These are phyloP conservation scores for Chionomys nivalis DNA, from an alignment of 2,113 vertebrate genomes.

Conservation along the genomic window DNA sequence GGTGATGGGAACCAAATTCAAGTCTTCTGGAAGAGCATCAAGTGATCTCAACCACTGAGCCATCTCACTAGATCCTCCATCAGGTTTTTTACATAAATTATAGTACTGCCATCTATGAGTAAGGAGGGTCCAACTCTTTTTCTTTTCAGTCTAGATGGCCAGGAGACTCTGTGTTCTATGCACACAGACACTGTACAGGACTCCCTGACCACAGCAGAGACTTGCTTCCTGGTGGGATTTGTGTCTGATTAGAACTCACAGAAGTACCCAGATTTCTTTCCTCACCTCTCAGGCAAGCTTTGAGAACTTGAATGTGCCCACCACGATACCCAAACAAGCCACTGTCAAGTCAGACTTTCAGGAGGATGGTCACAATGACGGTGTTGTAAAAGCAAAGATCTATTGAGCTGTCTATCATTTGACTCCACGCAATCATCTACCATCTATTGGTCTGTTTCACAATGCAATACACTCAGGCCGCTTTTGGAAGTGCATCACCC, in stretches of 20 bases:
- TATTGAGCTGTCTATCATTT: background rate
- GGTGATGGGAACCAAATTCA: background rate
- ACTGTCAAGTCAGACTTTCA: background rate
- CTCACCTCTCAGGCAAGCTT: background rate
- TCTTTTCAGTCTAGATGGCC: background rate
- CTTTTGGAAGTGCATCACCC: background rate
- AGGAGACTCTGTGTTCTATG: background rate
- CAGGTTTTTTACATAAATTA: background rate
- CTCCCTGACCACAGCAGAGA: too few species aligned
- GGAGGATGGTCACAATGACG: background rate
- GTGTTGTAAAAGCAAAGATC: background rate
- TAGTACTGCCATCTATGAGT: background rate
- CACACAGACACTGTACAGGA: rapidly evolving
- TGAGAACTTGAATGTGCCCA: background rate
- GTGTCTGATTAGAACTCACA: background rate
- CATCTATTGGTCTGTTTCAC: background rate
- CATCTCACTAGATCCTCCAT: background rate
- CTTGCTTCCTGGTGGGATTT: too few species aligned
- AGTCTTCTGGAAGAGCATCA: background rate
- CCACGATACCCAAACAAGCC: background rate
- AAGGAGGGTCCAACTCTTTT: background rate
- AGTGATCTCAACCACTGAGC: background rate
- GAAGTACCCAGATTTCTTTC: background rate
- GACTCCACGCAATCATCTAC: background rate
- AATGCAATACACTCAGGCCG: background rate